Percentiles rank a stretch among this genome's conserved stretches.
These are phyloP conservation scores for Selenia dentaria DNA, from an alignment of 2,888 invertebrate species.

Conservation along the genomic window DNA sequence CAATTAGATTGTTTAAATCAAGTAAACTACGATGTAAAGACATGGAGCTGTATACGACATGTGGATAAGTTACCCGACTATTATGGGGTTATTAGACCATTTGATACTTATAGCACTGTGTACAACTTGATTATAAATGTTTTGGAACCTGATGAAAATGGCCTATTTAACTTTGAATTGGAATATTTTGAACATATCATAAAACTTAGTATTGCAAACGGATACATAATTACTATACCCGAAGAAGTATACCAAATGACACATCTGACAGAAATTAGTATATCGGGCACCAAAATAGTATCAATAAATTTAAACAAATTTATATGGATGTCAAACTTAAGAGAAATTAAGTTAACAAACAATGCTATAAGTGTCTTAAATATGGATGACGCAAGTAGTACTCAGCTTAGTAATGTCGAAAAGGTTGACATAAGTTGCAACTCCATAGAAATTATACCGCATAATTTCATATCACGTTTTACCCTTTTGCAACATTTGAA, in stretches of 20 bases:
- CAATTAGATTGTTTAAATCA: too few relatives aligned
- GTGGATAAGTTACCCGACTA: background rate
- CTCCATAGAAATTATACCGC: slow-evolving; percentile 6
- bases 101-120: background rate
- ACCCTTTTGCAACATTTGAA: slow-evolving; percentile 6
- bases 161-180: background rate
- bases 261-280: background rate
- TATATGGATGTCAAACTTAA: background rate
- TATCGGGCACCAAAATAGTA: slow-evolving; percentile 5
- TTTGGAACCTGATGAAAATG: background rate
- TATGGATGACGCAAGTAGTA: background rate
- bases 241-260: slow-evolving; percentile 9
- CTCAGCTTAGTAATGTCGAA: slow-evolving; percentile 1
- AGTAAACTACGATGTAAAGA: slow-evolving; percentile 3
- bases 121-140: slow-evolving; percentile 11
- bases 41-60: slow-evolving; percentile 13
- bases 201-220: slow-evolving; percentile 3
- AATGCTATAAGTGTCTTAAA: slow-evolving; percentile 9
- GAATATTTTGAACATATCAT: background rate
- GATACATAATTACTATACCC: slow-evolving; percentile 4
- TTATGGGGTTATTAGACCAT: background rate
- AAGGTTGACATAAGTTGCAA: slow-evolving; percentile 10
- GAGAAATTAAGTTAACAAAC: background rate
- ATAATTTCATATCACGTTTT: slow-evolving; percentile 9
- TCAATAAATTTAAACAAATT: slow-evolving; percentile 11